Conservation (phyloP, 1,140 invertebrate species). For the Diprion similis region DNA sequence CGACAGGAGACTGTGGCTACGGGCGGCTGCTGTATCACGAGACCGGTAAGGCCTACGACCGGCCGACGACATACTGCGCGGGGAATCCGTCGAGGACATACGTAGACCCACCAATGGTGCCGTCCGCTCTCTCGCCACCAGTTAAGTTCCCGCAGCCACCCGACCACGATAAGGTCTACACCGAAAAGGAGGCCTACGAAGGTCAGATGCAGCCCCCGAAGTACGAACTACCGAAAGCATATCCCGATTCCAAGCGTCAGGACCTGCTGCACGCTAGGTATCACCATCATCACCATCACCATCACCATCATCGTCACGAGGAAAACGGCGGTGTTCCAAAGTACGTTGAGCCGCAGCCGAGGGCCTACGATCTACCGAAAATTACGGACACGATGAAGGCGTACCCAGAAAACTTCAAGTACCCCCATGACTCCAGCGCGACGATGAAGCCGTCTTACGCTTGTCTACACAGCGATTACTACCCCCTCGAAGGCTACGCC, state of each 20-base stretch:
- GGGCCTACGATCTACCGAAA: constrained; percentile 41
- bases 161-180: constrained; percentile 33
- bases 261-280: constrained; percentile 25
- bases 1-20: constrained; percentile 46
- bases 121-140: constrained; percentile 32
- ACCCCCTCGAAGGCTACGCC: constrained; percentile 45
- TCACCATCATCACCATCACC: constrained; percentile 39
- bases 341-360: constrained; percentile 7
- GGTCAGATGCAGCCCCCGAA: constrained; percentile 25
- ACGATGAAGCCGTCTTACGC: constrained; percentile 43
- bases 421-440: constrained; percentile 35
- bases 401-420: constrained; percentile 45
- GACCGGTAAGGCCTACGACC: constrained; percentile 44
- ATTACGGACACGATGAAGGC: constrained; percentile 43
- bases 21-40: constrained; percentile 42
- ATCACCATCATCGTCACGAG: constrained; percentile 45
- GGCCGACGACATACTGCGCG: constrained; percentile 23
- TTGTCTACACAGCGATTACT: constrained; percentile 53
- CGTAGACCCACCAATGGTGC: constrained; percentile 30
- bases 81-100: neutral
- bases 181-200: constrained; percentile 33
- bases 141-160: constrained; percentile 36
- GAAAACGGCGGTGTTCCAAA: constrained; percentile 4
- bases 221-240: constrained; percentile 35
- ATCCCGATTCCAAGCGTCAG: constrained; percentile 18